A percentile compares a stretch with the other conserved stretches of the same genome.
Evolutionary conservation across 2,888 invertebrate genomes (phyloP).

Genomic region (Parochlus steinenii): DNA sequence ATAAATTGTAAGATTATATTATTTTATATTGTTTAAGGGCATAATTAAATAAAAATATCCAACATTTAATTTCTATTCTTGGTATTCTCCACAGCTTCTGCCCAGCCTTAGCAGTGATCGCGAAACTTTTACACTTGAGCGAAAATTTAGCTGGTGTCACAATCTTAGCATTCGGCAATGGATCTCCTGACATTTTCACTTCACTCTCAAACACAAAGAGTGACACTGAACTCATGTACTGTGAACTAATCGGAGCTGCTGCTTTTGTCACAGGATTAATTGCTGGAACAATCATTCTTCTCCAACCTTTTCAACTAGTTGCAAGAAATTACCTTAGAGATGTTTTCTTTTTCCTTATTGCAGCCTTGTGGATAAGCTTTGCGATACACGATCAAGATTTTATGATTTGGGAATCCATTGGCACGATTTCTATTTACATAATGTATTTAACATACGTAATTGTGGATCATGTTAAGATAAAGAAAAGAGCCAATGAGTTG

Average conservation of each 20-base stretch:
- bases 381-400: conserved; percentile 16
- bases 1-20: conserved; percentile 35
- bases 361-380: conserved; percentile 17
- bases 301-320: conserved; percentile 33
- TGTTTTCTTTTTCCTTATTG: conserved; percentile 18
- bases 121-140: conserved; percentile 31
- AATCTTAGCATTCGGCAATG: conserved; percentile 53
- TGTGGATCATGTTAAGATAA: conserved; percentile 16
- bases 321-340: conserved; percentile 18
- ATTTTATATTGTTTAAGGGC: neutral
- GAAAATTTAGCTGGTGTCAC: conserved; percentile 46
- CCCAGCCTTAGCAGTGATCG: conserved; percentile 34
- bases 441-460: conserved; percentile 18
- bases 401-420: conserved; percentile 11
- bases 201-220: conserved; percentile 33
- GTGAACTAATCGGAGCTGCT: conserved; percentile 37
- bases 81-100: conserved; percentile 30
- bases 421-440: conserved; percentile 16
- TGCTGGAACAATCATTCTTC: conserved; percentile 36
- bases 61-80: too few species aligned
- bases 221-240: conserved; percentile 26
- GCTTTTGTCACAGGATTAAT: conserved; percentile 43
- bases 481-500: conserved; percentile 6
- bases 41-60: neutral
- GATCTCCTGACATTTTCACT: conserved; percentile 50